Evolutionary conservation across 2,797 vertebrate genomes (phyloP).

Genomic region (Chrosomus eos): DNA sequence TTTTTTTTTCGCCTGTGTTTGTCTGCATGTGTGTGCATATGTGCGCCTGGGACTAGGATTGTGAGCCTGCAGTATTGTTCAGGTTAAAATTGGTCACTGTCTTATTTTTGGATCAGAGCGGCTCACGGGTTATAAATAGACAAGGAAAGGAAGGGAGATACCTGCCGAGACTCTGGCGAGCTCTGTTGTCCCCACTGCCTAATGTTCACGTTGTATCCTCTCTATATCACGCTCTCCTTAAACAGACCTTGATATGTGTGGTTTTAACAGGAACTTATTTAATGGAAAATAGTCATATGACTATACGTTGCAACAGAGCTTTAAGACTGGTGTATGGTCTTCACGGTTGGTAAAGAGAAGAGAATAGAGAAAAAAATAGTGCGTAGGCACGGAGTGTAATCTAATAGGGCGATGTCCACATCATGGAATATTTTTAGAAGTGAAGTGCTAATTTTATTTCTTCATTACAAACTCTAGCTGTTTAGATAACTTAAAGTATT

Average conservation of each 20-base stretch:
- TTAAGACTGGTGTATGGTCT: conserved; percentile 6
- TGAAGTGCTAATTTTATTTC: conserved; percentile 70
- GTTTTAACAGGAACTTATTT: conserved; percentile 28
- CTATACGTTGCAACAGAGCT: conserved; percentile 20
- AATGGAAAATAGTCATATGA: conserved; percentile 24
- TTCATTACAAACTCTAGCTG: conserved; percentile 59
- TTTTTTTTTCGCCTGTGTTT: conserved; percentile 61
- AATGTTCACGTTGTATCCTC: conserved; percentile 19
- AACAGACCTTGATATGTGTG: conserved; percentile 36
- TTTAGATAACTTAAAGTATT: conserved; percentile 22
- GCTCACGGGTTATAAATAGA: conserved; percentile 79
- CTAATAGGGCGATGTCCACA: conserved; percentile 29
- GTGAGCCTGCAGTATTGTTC: conserved; percentile 64
- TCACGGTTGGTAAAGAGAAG: conserved; percentile 17
- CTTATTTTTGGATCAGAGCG: conserved; percentile 79
- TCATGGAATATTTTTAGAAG: conserved; percentile 60
- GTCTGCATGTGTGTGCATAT: conserved; percentile 49
- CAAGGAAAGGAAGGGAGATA: conserved; percentile 70
- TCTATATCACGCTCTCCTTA: conserved; percentile 29
- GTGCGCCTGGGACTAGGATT: conserved; percentile 52
- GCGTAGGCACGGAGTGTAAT: conserved; percentile 38
- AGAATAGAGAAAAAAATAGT: not conserved
- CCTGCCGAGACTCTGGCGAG: conserved; percentile 60
- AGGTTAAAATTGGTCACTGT: conserved; percentile 76
- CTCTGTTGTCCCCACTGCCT: conserved; percentile 45